A percentile compares a stretch with the other conserved stretches of the same genome.
These are phyloP conservation scores for Paratilapia polleni DNA, from an alignment of 2,113 vertebrate genomes.

Conservation along the genomic window DNA sequence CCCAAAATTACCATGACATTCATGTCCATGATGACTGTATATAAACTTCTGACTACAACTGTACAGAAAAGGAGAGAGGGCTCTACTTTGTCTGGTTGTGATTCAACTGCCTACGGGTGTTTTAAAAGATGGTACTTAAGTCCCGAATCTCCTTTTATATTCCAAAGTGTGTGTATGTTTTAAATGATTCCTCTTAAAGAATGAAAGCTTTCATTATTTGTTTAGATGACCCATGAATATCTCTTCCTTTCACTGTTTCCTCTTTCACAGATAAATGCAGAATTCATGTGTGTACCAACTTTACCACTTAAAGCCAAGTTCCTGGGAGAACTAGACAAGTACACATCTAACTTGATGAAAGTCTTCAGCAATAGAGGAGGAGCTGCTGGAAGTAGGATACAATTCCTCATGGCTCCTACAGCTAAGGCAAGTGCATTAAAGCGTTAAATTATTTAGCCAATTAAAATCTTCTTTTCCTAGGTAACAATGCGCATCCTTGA, in stretches of 20 bases:
- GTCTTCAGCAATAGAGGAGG: not conserved
- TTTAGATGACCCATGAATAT: not conserved
- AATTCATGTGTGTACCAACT: not conserved
- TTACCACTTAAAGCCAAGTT: not conserved
- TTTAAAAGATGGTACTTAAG: too few species aligned
- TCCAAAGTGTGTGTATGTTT: not conserved
- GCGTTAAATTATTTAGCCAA: not conserved
- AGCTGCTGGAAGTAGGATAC: not conserved
- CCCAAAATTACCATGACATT: too few species aligned
- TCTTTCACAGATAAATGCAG: not conserved
- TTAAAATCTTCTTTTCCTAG: not conserved
- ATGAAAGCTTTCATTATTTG: not conserved
- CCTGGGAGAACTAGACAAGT: not conserved
- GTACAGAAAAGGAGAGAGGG: too few species aligned
- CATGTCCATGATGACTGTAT: too few species aligned
- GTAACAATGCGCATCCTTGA: not conserved
- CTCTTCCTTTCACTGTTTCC: not conserved
- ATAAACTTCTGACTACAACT: too few species aligned
- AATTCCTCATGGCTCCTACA: not conserved
- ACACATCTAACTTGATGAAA: not conserved
- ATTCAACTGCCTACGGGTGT: too few species aligned
- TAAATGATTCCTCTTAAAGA: not conserved
- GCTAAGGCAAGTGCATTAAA: not conserved
- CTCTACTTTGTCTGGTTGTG: too few species aligned
- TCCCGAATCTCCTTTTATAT: too few species aligned